These are phyloP conservation scores for Gymnoscopelus braueri DNA, from an alignment of 2,797 vertebrate genomes.

Conservation along the genomic window DNA sequence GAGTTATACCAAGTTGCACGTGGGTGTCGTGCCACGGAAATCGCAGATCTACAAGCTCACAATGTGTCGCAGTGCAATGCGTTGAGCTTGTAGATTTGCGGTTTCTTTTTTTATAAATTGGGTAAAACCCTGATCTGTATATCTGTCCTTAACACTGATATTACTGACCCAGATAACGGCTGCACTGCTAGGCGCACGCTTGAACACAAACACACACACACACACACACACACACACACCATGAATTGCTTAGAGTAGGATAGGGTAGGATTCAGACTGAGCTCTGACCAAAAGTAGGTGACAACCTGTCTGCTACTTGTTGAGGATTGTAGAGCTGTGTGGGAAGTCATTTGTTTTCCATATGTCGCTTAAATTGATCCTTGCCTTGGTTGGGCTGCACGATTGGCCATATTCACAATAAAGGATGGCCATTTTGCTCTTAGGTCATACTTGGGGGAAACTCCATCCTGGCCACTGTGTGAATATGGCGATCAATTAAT, in stretches of 20 bases:
- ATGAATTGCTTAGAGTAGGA: background rate
- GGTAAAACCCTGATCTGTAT: conserved; percentile 14
- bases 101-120: no score
- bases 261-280: conserved; percentile 13
- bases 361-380: conserved; percentile 2
- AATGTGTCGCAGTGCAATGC: no score
- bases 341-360: background rate
- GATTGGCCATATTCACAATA: no score
- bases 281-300: conserved; percentile 43
- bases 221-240: background rate
- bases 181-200: conserved; percentile 10
- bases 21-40: no score
- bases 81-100: no score
- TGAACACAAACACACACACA: background rate
- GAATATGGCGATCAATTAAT: no score
- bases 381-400: conserved; percentile 11
- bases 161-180: conserved; percentile 12
- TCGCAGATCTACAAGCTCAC: no score
- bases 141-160: background rate
- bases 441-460: no score
- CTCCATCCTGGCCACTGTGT: no score
- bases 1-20: no score
- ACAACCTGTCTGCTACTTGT: conserved; percentile 28
- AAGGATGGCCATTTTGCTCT: no score
- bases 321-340: conserved; percentile 1